phyloP scores from a whole-genome alignment of 2,888 invertebrate species.

The Eristalis arbustorum region DNA sequence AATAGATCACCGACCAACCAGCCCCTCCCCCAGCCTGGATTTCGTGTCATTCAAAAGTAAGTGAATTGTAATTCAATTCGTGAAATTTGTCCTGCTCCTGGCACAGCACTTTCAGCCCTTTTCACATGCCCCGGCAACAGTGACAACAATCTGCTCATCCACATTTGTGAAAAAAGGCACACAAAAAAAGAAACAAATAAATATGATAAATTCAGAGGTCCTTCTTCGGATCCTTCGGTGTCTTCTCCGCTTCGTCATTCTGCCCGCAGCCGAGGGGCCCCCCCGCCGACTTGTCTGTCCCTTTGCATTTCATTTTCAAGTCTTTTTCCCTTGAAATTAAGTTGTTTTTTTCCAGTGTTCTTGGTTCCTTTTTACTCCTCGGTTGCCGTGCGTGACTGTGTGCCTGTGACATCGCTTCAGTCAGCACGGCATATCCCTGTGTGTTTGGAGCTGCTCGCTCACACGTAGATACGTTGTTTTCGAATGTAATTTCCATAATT shows the following conservation, averaged over 20 bases:
- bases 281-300: not conserved
- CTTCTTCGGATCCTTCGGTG: not conserved
- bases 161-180: slow-evolving; percentile 15
- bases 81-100: slow-evolving; percentile 12
- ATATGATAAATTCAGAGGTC: slow-evolving; percentile 57
- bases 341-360: not conserved
- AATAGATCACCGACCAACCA: not conserved
- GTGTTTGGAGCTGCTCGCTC: not conserved
- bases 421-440: not conserved
- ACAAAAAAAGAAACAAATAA: slow-evolving; percentile 58
- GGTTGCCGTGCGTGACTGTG: not conserved
- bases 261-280: not conserved
- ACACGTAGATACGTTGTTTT: slow-evolving; percentile 28
- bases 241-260: not conserved
- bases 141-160: slow-evolving; percentile 11
- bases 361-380: not conserved
- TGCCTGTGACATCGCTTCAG: not conserved
- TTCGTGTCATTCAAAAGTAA: slow-evolving; percentile 20
- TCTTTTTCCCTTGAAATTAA: slow-evolving; percentile 3
- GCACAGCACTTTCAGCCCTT: not conserved
- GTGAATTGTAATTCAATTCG: slow-evolving; percentile 37
- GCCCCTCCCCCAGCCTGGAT: not conserved
- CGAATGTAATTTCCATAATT: slow-evolving; percentile 69
- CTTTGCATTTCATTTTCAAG: not conserved
- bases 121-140: not conserved